Evolutionary conservation across 2,113 vertebrate species (phyloP).

Genomic region (Mohoua ochrocephala): DNA sequence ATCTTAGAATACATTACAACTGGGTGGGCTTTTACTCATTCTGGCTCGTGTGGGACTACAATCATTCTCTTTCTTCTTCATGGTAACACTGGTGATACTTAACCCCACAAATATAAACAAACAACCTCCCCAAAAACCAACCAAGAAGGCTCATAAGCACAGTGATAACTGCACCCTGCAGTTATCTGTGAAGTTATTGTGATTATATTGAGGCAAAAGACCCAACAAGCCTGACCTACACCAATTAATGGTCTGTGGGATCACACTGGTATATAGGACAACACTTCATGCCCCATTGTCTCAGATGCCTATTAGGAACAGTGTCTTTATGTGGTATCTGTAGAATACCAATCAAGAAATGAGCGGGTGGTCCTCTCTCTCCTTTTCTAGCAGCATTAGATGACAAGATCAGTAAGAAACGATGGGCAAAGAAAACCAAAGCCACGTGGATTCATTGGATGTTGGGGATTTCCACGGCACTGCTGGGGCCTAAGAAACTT

Average conservation of each 20-base stretch:
- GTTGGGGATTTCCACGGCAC: not conserved
- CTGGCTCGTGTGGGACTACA: rapidly evolving
- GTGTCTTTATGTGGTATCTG: not conserved
- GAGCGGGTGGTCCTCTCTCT: not conserved
- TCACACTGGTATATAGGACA: rapidly evolving
- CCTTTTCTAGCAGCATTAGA: not conserved
- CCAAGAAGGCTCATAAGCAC: not conserved
- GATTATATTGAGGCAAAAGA: not conserved
- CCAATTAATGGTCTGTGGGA: not conserved
- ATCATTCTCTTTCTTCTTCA: not conserved
- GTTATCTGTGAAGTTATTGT: not conserved
- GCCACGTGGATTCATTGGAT: not conserved
- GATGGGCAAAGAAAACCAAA: not conserved
- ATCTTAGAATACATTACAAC: not conserved
- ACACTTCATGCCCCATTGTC: not conserved
- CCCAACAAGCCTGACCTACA: not conserved
- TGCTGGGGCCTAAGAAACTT: not conserved
- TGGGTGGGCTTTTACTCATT: not conserved
- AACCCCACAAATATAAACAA: not conserved
- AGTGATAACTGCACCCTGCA: not conserved
- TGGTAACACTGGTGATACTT: not conserved
- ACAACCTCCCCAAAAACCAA: rapidly evolving
- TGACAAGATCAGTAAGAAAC: not conserved
- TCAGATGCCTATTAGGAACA: not conserved
- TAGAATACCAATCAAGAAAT: not conserved